Base-by-base conservation (phyloP, 2,113 vertebrate species). In the Phylloscopus trochilus region DNA sequence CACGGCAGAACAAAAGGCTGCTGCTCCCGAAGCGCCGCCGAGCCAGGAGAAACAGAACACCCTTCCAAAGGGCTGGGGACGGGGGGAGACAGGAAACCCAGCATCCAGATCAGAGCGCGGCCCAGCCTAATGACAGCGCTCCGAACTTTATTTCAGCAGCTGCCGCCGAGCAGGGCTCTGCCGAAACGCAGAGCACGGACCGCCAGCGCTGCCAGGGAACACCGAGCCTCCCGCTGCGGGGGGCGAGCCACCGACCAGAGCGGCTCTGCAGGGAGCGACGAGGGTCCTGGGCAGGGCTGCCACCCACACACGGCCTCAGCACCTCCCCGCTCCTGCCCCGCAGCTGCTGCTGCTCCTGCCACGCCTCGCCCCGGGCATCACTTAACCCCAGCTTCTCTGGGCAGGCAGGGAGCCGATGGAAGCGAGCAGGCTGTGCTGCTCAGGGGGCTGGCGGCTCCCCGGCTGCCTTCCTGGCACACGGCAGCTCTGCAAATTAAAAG, bases 1-100 rank as follows among this genome's bases (percentile, higher is more conserved):
- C 60, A 2, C 11, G 10, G 56, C 21, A 14, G 19, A 87, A 94
- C 83, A 84, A 95, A 85, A 53, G 89, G 22, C 76, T 2, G 14
- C 68, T 3, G 73, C 87, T 89, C 28, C 64, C 69, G 2, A 17
- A 66, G 59, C 33, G 19, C 67, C 70, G 5, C 22, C 6, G 27
- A 69, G 78, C n/a, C 20, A 21, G 33, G 77, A 63, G 93, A 94
- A 95, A 94, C 91, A 60, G 16, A 91, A 77, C 87, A 90, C 90
- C 90, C 86, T 60, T 60, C 10, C 31, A 13, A 77, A 35, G 63
- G 44, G 64, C 19, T 27, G 52, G 44, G 80, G 27, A 64, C n/a
- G 24, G 67, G 76, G 63, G 27, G 27, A 73, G 69, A 89, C 47
- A 83, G 93, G 84, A 95, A 96, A 79, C 74, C 58, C 18, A 62